Conservation (phyloP, 1,140 invertebrate species). For the Neodiprion lecontei region DNA sequence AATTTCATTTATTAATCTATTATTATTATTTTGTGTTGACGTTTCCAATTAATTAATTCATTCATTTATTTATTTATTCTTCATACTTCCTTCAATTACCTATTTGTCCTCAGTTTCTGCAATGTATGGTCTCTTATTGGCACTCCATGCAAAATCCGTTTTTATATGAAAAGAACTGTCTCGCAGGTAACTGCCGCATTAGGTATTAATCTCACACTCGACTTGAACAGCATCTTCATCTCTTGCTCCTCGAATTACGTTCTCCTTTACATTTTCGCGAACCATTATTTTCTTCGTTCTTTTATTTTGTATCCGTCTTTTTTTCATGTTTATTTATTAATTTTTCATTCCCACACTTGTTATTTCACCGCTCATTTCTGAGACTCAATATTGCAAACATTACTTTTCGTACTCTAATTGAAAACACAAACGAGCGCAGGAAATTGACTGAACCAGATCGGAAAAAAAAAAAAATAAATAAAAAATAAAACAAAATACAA, state of each 20-base stretch:
- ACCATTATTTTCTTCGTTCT: neutral
- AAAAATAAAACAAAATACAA: neutral
- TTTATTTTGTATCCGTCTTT: slow-evolving; percentile 23
- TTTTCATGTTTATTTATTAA: slow-evolving; percentile 20
- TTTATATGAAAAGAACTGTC: neutral
- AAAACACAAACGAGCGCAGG: no score
- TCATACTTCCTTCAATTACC: neutral
- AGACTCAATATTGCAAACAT: neutral
- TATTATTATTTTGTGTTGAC: no score
- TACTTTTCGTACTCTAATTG: no score
- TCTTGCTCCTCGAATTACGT: neutral
- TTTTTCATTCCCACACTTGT: slow-evolving; percentile 12
- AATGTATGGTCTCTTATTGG: neutral
- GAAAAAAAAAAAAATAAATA: neutral
- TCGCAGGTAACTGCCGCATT: neutral
- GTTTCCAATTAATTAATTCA: no score
- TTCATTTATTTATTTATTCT: neutral
- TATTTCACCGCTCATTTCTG: neutral
- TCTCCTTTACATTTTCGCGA: no score
- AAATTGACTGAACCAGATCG: no score
- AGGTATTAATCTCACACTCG: neutral
- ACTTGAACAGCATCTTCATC: neutral
- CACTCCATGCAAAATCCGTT: neutral
- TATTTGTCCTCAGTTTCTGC: neutral
- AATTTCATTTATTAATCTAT: no score